Evolutionary conservation across 2,113 vertebrate genomes (phyloP).

Genomic region (Anolis carolinensis): DNA sequence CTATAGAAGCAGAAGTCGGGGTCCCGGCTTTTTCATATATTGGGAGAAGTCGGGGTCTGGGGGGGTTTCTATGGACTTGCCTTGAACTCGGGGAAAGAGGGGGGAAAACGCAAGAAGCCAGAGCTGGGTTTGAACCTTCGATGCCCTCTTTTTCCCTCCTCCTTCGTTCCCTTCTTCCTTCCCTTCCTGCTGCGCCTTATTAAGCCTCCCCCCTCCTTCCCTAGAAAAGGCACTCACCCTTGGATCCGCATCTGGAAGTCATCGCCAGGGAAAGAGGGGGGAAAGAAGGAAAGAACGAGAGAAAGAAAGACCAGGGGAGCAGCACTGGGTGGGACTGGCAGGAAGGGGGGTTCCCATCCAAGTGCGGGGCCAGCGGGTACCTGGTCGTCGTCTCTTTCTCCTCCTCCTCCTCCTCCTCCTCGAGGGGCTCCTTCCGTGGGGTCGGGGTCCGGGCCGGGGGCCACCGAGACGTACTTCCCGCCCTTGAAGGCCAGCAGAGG

Average conservation of each 20-base stretch:
- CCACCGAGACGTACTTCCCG: conserved; percentile 98
- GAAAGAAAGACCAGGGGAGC: too few species aligned
- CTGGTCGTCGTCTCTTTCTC: not conserved
- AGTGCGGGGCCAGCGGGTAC: too few species aligned
- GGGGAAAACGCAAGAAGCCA: conserved; percentile 65
- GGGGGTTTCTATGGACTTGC: too few species aligned
- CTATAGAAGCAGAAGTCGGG: too few species aligned
- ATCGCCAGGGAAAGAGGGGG: conserved; percentile 54
- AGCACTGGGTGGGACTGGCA: conserved; percentile 66
- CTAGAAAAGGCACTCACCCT: conserved; percentile 26
- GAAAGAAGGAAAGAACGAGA: conserved; percentile 57
- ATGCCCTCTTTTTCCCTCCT: conserved; percentile 48
- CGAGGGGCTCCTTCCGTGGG: conserved; percentile 83
- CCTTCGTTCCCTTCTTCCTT: conserved; percentile 57
- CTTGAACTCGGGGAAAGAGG: too few species aligned
- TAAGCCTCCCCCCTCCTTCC: conserved; percentile 66
- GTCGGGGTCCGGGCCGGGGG: conserved; percentile 85
- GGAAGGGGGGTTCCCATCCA: conserved; percentile 71
- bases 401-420: conserved; percentile 75
- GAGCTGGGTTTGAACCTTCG: conserved; percentile 81
- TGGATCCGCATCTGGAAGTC: conserved; percentile 78
- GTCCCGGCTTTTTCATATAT: too few species aligned
- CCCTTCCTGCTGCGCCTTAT: conserved; percentile 65
- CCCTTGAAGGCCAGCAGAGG: conserved; percentile 98
- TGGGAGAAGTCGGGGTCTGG: too few species aligned